phyloP scores from a whole-genome alignment of 2,797 vertebrate species.

The Melanotaenia boesemani region DNA sequence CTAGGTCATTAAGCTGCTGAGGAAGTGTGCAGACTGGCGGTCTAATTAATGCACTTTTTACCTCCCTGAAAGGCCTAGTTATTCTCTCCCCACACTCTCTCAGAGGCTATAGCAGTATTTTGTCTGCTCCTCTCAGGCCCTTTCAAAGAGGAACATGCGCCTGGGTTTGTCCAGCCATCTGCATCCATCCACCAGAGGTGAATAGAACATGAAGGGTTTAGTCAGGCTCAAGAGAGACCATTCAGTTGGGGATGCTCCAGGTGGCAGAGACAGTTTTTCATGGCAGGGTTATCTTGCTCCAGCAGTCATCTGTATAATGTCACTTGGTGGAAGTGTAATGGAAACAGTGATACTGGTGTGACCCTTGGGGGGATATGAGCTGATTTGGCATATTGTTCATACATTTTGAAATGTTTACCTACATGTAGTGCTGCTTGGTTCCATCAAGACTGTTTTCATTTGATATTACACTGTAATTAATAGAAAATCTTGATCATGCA shows the following conservation, averaged over 20 bases:
- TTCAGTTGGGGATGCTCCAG: slow-evolving; percentile 39
- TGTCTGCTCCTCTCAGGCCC: slow-evolving; percentile 59
- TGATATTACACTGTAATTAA: neutral
- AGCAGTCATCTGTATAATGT: slow-evolving; percentile 49
- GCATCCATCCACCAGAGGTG: slow-evolving; percentile 43
- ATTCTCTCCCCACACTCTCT: slow-evolving; percentile 46
- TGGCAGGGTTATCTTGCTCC: slow-evolving; percentile 43
- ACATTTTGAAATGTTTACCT: slow-evolving; percentile 18
- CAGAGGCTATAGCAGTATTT: slow-evolving; percentile 33
- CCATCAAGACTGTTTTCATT: slow-evolving; percentile 7
- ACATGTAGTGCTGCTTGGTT: neutral
- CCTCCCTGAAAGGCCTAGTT: slow-evolving; percentile 62
- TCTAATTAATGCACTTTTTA: slow-evolving; percentile 64
- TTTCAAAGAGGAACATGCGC: slow-evolving; percentile 50
- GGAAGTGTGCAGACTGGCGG: slow-evolving; percentile 37
- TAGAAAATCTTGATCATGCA: neutral
- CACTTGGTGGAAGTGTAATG: slow-evolving; percentile 47
- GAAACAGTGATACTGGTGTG: slow-evolving; percentile 41
- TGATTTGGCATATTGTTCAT: slow-evolving; percentile 11
- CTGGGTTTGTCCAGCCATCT: slow-evolving; percentile 40
- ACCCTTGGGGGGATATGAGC: slow-evolving; percentile 10
- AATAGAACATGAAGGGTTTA: slow-evolving; percentile 58
- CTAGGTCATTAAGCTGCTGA: slow-evolving; percentile 56
- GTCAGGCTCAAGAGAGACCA: slow-evolving; percentile 40
- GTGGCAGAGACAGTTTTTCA: slow-evolving; percentile 28